Conservation (phyloP, 2,113 vertebrate genomes). For the Paramisgurnus dabryanus region DNA sequence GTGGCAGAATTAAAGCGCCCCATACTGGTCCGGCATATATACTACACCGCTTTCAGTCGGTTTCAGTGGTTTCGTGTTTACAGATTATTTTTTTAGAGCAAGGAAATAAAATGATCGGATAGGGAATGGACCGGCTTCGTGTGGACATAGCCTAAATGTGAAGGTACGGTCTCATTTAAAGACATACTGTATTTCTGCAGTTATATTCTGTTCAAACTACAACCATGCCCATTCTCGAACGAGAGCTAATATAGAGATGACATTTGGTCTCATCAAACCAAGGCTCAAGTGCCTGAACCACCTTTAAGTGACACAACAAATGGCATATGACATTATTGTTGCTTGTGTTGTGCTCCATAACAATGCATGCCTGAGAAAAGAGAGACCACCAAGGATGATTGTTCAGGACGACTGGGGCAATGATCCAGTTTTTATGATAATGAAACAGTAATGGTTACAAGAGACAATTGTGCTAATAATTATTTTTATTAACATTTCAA, state of each 20-base stretch:
- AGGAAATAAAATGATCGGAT: too few relatives aligned
- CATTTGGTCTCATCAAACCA: constrained; percentile 11
- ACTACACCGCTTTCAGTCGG: too few relatives aligned
- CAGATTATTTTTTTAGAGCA: too few relatives aligned
- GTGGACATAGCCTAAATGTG: not conserved
- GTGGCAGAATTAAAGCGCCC: too few relatives aligned
- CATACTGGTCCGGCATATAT: too few relatives aligned
- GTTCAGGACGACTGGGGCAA: not conserved
- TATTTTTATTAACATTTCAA: not conserved
- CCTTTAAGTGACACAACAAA: constrained; percentile 1
- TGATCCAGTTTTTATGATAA: not conserved
- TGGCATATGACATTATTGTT: constrained; percentile 14
- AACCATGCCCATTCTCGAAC: not conserved
- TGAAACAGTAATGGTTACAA: not conserved
- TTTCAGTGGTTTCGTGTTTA: too few relatives aligned
- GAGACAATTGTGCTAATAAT: not conserved
- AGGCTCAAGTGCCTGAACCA: constrained; percentile 14
- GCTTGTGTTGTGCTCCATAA: constrained; percentile 15
- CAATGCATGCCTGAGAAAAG: constrained; percentile 4
- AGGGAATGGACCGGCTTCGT: too few relatives aligned
- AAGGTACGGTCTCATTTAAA: not conserved
- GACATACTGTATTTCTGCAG: not conserved
- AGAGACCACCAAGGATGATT: not conserved
- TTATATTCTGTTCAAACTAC: not conserved
- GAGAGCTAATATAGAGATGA: constrained; percentile 15